Base-by-base conservation (phyloP, 2,797 vertebrate genomes). In the Clarias fuscus region DNA sequence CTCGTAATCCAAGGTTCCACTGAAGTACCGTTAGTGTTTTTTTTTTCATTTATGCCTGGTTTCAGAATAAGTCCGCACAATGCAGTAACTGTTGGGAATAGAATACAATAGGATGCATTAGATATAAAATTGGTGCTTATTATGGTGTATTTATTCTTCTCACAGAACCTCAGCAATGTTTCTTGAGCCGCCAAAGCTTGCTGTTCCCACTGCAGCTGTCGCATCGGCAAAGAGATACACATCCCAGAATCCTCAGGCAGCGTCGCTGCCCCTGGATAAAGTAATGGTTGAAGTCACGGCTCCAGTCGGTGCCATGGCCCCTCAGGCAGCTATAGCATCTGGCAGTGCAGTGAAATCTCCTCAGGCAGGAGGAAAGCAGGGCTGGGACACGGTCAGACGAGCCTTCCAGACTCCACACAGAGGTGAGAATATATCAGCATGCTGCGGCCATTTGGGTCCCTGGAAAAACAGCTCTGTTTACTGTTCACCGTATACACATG, bases 131-230 rank as follows among this genome's bases (percentile, higher is more conserved):
- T 13, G 10, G 48, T 72, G 3, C 27, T 59, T 15, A 43, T 40
- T 79, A 18, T 53, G 61, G 37, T 65, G 15, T 67, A 10, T 48
- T 30, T 64, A 4, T 68, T 68, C 64, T 86, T 87, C 53, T 79
- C 84, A 58, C 93, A 99, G 98, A 96, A 99, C 97, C 72, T 95
- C 96, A 1, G 95, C 97, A 7, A 95, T 93, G 84, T 94, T 96
- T 85, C 81, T 97, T 1, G 97, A 98, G 89, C 93, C 98, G 90
- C 93, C 94, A 20, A 97, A 96, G 93, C 93, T 94, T 70, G 93
- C 95, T 37, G 92, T 93, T 75, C 87, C 94, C 53, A 95, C 93
- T 15, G 82, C 95, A 88, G 93, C 93, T 0, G 86, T 92, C 24
- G 92, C 93, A 87, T 92, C 94, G 0, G 93, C 89, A 86, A 96